Conservation (phyloP, 1,140 invertebrate genomes). For the Penaeus chinensis region DNA sequence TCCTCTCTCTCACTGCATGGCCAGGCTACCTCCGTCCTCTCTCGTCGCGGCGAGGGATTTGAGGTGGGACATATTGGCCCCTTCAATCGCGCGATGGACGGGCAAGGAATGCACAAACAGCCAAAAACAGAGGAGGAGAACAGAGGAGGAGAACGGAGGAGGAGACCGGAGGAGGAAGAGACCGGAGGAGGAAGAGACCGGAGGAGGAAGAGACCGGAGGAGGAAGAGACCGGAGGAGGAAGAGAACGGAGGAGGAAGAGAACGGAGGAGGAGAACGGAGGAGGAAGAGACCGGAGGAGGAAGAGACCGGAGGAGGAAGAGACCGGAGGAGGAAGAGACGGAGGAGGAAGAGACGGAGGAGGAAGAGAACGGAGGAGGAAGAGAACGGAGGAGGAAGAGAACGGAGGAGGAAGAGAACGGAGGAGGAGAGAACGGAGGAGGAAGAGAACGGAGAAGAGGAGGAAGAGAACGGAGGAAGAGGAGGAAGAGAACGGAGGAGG, state of each 20-base stretch:
- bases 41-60: too few species aligned
- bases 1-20: too few species aligned
- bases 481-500: not conserved
- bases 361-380: not conserved
- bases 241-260: not conserved
- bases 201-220: not conserved
- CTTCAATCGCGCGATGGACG: too few species aligned
- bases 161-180: not conserved
- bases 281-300: not conserved
- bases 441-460: too few species aligned
- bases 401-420: not conserved
- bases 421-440: not conserved
- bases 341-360: not conserved
- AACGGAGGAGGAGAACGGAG: not conserved
- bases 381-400: not conserved
- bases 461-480: too few species aligned
- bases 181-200: not conserved
- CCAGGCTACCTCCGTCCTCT: too few species aligned
- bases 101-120: too few species aligned
- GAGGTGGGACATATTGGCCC: too few species aligned
- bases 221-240: not conserved
- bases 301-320: too few species aligned
- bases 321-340: not conserved
- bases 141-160: too few species aligned
- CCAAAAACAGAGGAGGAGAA: too few species aligned